These are phyloP conservation scores for Phylloscopus whistleri DNA, from an alignment of 2,113 vertebrate species.

Conservation along the genomic window DNA sequence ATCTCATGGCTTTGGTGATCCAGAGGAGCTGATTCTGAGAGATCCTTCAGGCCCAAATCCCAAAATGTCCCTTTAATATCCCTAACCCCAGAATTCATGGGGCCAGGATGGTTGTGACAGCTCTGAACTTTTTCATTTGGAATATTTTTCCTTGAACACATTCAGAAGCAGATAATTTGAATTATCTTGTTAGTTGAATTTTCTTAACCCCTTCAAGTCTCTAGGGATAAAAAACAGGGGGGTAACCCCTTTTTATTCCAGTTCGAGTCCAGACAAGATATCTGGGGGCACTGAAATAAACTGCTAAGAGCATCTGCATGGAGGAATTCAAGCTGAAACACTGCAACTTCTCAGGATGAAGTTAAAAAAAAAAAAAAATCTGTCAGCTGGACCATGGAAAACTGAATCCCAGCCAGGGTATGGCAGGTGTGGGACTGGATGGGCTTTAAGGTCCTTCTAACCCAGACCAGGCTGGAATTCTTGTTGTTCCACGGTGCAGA, in stretches of 20 bases:
- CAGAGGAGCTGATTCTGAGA: background rate
- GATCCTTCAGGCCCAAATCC: background rate
- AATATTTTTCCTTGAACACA: background rate
- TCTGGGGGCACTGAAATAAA: background rate
- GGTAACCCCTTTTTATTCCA: background rate
- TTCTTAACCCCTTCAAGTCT: background rate
- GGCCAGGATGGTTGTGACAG: background rate
- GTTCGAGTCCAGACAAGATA: background rate
- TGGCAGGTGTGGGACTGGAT: background rate
- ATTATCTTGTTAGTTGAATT: background rate
- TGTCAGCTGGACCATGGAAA: background rate
- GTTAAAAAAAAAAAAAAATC: background rate
- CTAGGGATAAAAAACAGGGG: background rate
- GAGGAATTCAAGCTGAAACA: background rate
- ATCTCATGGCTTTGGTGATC: background rate
- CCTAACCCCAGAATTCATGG: background rate
- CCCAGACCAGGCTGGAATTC: background rate
- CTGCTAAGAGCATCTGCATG: background rate
- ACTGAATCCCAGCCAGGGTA: background rate
- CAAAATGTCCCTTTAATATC: background rate
- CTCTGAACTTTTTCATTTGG: background rate
- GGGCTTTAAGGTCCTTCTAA: background rate
- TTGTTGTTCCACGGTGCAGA: background rate
- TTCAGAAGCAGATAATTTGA: background rate
- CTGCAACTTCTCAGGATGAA: too few relatives aligned